phyloP scores from a whole-genome alignment of 2,888 invertebrate genomes.

The Gymnosoma rotundatum region DNA sequence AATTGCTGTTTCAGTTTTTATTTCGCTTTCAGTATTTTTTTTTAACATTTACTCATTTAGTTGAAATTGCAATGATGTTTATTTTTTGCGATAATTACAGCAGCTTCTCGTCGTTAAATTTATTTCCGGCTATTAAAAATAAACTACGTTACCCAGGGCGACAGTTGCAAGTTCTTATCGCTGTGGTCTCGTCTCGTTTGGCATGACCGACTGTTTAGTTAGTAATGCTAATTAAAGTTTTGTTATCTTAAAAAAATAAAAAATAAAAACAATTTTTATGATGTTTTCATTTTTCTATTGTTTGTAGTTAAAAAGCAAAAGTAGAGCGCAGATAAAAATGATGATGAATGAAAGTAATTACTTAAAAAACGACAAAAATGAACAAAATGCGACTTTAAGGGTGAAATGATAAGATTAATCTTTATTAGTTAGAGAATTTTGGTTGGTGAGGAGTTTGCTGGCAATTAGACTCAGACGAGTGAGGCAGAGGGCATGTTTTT shows the following conservation, averaged over 20 bases:
- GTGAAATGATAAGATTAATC: too few species aligned
- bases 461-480: too few species aligned
- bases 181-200: not conserved
- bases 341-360: too few species aligned
- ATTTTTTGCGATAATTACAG: not conserved
- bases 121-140: slow-evolving; percentile 18
- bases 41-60: not conserved
- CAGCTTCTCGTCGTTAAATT: slow-evolving; percentile 1
- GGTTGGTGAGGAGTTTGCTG: too few species aligned
- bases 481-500: too few species aligned
- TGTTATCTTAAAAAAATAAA: not conserved
- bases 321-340: too few species aligned
- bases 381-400: too few species aligned
- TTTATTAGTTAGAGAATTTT: too few species aligned
- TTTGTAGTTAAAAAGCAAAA: too few species aligned
- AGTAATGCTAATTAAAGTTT: not conserved
- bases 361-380: too few species aligned
- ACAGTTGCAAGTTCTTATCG: slow-evolving; percentile 37
- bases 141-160: not conserved
- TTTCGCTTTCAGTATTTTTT: not conserved
- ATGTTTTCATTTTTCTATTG: too few species aligned
- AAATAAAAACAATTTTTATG: not conserved
- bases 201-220: slow-evolving; percentile 6
- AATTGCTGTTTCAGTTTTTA: too few species aligned
- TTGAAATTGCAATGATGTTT: not conserved